Percentiles rank a stretch among this genome's conserved stretches.
Evolutionary conservation across 2,797 vertebrate species (phyloP).

Genomic region (Helarctos malayanus): DNA sequence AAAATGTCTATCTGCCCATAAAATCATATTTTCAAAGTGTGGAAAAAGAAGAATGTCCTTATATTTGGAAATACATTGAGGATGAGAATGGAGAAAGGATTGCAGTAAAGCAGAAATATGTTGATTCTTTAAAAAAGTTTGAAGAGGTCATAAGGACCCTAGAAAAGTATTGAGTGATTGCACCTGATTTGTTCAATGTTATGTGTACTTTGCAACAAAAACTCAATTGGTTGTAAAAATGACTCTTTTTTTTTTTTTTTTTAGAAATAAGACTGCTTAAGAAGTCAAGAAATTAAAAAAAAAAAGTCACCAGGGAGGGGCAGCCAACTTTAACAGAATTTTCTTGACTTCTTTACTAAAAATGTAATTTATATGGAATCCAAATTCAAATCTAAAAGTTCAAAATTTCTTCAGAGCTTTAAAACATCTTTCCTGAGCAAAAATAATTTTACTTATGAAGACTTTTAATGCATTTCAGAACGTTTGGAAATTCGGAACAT

Average conservation of each 20-base stretch:
- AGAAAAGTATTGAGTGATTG: background rate
- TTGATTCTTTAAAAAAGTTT: background rate
- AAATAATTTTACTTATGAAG: background rate
- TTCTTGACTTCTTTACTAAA: background rate
- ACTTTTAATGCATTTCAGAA: background rate
- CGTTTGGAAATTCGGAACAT: background rate
- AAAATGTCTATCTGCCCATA: background rate
- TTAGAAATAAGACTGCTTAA: background rate
- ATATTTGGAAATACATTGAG: background rate
- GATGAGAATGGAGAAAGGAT: background rate
- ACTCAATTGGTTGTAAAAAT: background rate
- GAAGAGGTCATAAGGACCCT: background rate
- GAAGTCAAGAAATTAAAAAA: background rate
- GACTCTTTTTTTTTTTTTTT: background rate
- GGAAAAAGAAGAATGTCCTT: background rate
- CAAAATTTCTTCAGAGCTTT: background rate
- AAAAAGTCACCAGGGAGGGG: background rate
- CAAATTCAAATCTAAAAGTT: background rate
- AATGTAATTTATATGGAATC: background rate
- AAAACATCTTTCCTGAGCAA: background rate
- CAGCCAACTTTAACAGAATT: background rate
- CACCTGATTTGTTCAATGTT: background rate
- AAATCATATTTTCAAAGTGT: background rate
- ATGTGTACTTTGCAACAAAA: background rate
- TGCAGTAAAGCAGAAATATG: background rate